These are phyloP conservation scores for Nebria brevicollis DNA, from an alignment of 2,888 invertebrate species.

Conservation along the genomic window DNA sequence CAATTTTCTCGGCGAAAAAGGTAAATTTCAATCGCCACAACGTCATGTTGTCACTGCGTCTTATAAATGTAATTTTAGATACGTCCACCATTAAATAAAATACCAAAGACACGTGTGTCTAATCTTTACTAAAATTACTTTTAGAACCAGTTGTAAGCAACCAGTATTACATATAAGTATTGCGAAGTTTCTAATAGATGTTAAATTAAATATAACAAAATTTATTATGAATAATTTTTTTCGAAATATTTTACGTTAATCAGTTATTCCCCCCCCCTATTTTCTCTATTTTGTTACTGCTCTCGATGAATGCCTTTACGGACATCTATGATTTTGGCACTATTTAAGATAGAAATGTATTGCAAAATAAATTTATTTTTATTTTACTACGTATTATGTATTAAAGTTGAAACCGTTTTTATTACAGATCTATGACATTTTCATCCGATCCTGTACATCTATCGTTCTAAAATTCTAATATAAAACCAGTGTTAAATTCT, in stretches of 20 bases:
- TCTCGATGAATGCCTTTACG: too few species aligned
- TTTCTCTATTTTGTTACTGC: too few species aligned
- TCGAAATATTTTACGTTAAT: too few species aligned
- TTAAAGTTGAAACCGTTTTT: neutral
- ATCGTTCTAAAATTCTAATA: neutral
- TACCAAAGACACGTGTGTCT: neutral
- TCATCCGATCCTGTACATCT: too few species aligned
- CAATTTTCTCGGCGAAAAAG: slow-evolving; percentile 21
- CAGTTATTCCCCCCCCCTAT: too few species aligned
- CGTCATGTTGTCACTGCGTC: neutral
- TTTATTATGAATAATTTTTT: too few species aligned
- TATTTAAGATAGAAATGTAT: too few species aligned
- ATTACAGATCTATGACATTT: neutral
- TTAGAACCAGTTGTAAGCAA: neutral
- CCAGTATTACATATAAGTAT: neutral
- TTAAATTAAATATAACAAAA: too few species aligned
- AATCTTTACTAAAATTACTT: neutral
- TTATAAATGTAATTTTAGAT: neutral
- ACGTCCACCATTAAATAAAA: neutral
- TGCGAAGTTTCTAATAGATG: too few species aligned
- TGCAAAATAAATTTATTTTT: neutral
- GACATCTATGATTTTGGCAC: too few species aligned
- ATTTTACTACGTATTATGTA: neutral
- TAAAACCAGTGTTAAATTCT: neutral
- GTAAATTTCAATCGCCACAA: slow-evolving; percentile 15